Evolutionary conservation across 2,888 invertebrate species (phyloP).

Genomic region (Anthophora plumipes): DNA sequence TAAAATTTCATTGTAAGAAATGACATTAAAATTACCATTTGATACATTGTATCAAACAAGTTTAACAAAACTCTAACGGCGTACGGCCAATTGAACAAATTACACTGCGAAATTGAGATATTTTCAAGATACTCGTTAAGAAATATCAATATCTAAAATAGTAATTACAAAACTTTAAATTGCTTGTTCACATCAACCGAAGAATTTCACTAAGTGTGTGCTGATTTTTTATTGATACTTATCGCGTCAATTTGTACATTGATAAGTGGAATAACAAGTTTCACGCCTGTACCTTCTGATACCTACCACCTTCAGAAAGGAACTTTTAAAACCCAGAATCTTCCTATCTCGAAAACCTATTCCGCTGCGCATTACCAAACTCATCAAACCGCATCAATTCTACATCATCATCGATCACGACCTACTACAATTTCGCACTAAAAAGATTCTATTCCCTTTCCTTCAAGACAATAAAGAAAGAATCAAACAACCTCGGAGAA

Average conservation of each 20-base stretch:
- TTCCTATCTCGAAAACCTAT: not conserved
- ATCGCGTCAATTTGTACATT: conserved; percentile 30
- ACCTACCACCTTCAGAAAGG: not conserved
- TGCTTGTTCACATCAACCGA: not conserved
- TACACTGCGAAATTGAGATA: too few relatives aligned
- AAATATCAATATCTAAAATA: not conserved
- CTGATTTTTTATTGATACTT: conserved; percentile 20
- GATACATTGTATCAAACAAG: not conserved
- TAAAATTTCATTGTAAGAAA: not conserved
- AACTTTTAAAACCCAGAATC: not conserved
- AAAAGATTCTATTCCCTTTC: not conserved
- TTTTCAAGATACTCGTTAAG: not conserved
- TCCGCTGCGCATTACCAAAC: not conserved
- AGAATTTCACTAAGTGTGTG: conserved; percentile 1
- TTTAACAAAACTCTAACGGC: not conserved
- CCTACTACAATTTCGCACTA: not conserved
- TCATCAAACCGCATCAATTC: conserved; percentile 6
- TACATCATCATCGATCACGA: conserved; percentile 16
- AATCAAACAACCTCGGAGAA: not conserved
- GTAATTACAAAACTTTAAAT: conserved; percentile 7
- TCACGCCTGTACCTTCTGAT: not conserved
- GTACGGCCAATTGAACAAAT: not conserved
- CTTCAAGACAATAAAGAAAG: not conserved
- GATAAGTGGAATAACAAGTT: conserved; percentile 38
- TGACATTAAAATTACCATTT: not conserved